Evolutionary conservation across 1,140 invertebrate genomes (phyloP), one percentile per base, ranked within the genome.

Genomic region (Ephestia elutella): DNA sequence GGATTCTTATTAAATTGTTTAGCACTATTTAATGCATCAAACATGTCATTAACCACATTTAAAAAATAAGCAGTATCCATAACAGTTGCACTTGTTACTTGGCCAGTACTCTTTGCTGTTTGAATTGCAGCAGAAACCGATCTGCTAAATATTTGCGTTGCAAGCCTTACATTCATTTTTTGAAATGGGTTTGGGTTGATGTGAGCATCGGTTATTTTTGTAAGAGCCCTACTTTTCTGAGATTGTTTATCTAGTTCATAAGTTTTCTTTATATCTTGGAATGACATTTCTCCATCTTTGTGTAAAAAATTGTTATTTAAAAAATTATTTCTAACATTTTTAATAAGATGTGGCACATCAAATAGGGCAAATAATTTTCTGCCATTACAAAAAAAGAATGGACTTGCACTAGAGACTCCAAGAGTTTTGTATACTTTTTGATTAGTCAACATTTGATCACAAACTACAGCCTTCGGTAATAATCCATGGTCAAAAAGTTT

Each of bases 121-220:
- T 58, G 57, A 2, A 77, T 61, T 30, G 72, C 64, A 18, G 60
- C 63, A 18, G 62, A 58, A 10, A 77, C 66, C n/a, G 55, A 59
- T 48, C 67, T 30, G 18, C 68, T 75, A 4, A 78, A 69, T 30
- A 75, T 55, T 66, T 77, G 74, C 4, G 56, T 62, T 1, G 74
- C 74, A 18, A 69, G 57, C 55, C 66, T 66, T 15, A 74, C 71
- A 55, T 62, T 70, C 73, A 76, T 74, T 67, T 73, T 73, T 64
- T 77, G 64, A 60, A 77, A 77, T 32, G 18, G 49, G 56, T 68
- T 75, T 13, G 74, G 76, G 35, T 73, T 64, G 0, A 73, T 44
- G 59, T 79, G 76, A 25, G 49, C 56, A 54, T 67, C 61, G 2
- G 68, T 74, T 57, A 78, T 17, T 60, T 73, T 71, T 53, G 49